Conservation (phyloP, 2,888 invertebrate genomes). For the Rhabditophanes sp. region DNA sequence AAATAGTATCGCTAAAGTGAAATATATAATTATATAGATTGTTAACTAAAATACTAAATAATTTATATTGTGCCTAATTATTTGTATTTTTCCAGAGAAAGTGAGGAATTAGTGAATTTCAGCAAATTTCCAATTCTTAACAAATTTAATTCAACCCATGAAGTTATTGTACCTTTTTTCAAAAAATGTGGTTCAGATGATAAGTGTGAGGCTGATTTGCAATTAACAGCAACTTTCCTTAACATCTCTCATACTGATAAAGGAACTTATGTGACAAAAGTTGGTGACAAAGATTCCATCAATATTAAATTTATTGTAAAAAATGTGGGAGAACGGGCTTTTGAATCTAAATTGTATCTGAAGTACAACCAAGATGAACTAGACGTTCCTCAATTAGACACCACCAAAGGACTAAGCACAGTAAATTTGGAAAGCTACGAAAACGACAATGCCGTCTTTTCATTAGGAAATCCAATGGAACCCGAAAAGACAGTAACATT, state of each 20-base stretch:
- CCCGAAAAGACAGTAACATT: constrained; percentile 21
- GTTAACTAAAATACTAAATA: too few relatives aligned
- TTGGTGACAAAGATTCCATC: constrained; percentile 43
- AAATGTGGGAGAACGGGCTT: constrained; percentile 45
- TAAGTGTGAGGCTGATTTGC: constrained; percentile 46
- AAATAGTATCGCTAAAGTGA: too few relatives aligned
- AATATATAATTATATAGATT: too few relatives aligned
- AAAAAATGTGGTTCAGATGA: constrained; percentile 48
- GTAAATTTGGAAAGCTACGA: constrained; percentile 14
- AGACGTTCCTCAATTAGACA: constrained; percentile 26
- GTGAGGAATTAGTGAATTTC: constrained; percentile 9
- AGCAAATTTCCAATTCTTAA: constrained; percentile 34
- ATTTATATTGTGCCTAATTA: too few relatives aligned
- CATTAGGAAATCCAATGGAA: constrained; percentile 39
- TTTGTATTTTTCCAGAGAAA: constrained; percentile 5
- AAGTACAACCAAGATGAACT: constrained; percentile 37
- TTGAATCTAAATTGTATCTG: constrained; percentile 31
- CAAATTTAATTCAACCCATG: constrained; percentile 21
- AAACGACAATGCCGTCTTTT: constrained; percentile 12
- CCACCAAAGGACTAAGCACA: constrained; percentile 8
- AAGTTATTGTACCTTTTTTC: constrained; percentile 43
- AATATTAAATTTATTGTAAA: constrained; percentile 44
- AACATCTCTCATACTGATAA: constrained; percentile 18
- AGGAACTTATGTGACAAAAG: constrained; percentile 41
- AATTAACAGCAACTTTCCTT: constrained; percentile 10